Evolutionary conservation across 92 coral and sea anemone species (phyloP), one percentile per base, ranked within the genome.

Genomic region (Actinernus sp.): DNA sequence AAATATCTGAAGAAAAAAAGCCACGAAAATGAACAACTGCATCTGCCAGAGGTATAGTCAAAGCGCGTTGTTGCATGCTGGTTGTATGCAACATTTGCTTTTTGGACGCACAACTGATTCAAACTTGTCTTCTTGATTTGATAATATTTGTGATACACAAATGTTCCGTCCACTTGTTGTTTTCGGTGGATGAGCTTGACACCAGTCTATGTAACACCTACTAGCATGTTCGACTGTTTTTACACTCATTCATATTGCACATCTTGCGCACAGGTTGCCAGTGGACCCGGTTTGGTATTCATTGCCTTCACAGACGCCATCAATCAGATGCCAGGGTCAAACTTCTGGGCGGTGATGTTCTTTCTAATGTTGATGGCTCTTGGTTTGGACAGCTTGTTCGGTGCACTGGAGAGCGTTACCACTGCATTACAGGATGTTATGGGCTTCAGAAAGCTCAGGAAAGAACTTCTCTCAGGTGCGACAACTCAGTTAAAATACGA

Each of bases 251-350:
- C n/a, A n/a, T 38, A 26, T n/a, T 26, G 11, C 14, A 24, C 27
- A 43, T 48, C 3, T 28, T 18, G 31, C 17, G 40, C 38, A 31
- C 63, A 92, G 98, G 87, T 84, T 10, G 98, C 98, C 25, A 39
- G 91, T 37, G 98, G 98, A 14, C 98, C 98, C 12, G 98, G 98
- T 27, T 61, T 93, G 68, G 91, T 74, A 20, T 93, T 93, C 73
- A 93, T 93, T 26, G 98, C 96, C 47, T 93, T 89, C 67, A 85
- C 98, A 36, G 98, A 93, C 29, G 98, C 98, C 55, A 93, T 93
- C 51, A 82, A 87, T 31, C 86, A 90, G 44, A 85, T 93, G 98
- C 98, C 98, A 8, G 96, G 93, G 1, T 85, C 98, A 23, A 84
- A 76, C 25, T 87, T 93, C 70, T 93, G 98, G 98, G 81, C 98